phyloP scores from a whole-genome alignment of 2,797 vertebrate genomes.

The Myotis planiceps region DNA sequence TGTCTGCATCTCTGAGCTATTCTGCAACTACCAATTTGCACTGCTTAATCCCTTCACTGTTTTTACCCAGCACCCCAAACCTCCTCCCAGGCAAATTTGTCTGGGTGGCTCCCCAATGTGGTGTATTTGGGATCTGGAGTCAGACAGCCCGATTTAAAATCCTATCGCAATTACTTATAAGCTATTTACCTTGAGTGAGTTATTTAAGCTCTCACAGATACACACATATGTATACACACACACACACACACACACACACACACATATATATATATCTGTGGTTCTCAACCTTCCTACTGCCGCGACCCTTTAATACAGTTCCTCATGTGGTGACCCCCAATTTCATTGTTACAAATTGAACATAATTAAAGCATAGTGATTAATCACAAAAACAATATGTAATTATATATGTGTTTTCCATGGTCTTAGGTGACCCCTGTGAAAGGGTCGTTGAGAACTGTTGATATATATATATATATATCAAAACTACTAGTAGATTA shows the following conservation, averaged over 20 bases:
- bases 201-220: background rate
- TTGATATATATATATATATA: background rate
- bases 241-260: no score
- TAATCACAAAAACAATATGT: no score
- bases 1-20: background rate
- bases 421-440: no score
- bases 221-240: background rate
- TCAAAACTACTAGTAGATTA: background rate
- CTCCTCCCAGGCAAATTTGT: background rate
- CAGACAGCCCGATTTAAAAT: background rate
- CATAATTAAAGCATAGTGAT: no score
- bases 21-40: background rate
- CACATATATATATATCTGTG: no score
- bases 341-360: no score
- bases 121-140: background rate
- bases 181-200: background rate
- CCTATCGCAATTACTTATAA: background rate
- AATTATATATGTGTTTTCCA: no score
- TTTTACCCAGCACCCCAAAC: background rate
- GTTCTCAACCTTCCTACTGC: no score
- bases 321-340: no score
- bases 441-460: no score
- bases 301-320: no score
- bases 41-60: background rate
- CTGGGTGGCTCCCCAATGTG: rapidly evolving